Evolutionary conservation across 2,113 vertebrate species (phyloP).

Genomic region (Mesoclemmys tuberculata): DNA sequence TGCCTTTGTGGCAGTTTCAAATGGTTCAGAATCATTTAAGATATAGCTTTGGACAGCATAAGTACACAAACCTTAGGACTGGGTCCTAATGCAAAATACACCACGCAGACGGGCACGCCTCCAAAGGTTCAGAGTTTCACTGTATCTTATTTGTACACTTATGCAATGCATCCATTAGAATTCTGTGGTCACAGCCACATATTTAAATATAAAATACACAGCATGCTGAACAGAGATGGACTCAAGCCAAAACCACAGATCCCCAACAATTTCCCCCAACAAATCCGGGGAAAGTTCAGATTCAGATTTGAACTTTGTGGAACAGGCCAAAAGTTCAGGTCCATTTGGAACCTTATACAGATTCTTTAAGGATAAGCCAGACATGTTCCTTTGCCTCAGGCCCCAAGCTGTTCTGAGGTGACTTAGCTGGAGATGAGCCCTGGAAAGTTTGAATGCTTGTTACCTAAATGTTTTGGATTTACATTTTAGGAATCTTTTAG

Average conservation of each 20-base stretch:
- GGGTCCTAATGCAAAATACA: not conserved
- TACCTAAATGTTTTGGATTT: not conserved
- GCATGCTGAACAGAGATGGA: not conserved
- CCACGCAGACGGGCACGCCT: not conserved
- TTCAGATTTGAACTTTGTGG: too few species aligned
- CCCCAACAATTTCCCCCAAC: not conserved
- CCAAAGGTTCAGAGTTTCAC: not conserved
- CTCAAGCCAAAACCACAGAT: not conserved
- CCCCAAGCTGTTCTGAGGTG: not conserved
- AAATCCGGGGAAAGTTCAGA: not conserved
- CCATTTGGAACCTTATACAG: not conserved
- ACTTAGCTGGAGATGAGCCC: not conserved
- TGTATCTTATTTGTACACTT: not conserved
- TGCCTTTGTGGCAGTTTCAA: not conserved
- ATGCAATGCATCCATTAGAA: not conserved
- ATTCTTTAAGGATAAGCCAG: not conserved
- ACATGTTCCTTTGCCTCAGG: not conserved
- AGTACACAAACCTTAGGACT: not conserved
- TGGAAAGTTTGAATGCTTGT: not conserved
- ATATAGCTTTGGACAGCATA: not conserved
- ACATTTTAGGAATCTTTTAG: not conserved
- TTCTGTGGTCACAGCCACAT: not conserved
- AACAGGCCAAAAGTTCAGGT: too few species aligned
- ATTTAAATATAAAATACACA: not conserved
- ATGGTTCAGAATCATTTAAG: not conserved